Base-by-base conservation (phyloP, 2,888 invertebrate species). In the Diadegma fenestrale region DNA sequence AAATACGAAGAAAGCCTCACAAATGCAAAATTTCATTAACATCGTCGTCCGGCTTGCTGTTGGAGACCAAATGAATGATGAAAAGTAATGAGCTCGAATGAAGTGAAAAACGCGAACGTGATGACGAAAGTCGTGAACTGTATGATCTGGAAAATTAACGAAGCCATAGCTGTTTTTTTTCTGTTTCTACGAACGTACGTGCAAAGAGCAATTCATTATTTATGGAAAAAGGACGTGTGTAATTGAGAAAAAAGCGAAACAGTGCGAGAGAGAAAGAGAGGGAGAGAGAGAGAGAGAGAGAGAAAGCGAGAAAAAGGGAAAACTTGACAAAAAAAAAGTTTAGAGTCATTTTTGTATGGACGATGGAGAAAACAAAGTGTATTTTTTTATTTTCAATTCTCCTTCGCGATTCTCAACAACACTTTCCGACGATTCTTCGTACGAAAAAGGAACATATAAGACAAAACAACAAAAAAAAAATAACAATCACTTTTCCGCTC, bases 381-480 rank as follows among this genome's bases (percentile, higher is more conserved):
- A 91, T 91, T 91, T 92, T 91, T 90, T 91, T 91, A 91, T 91
- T 91, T 92, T 92, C 88, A 82, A 90, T 75, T 87, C 82, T 88
- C 84, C 87, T 85, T 88, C 86, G 80, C 76, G 66, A 76, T 82
- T 82, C 68, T 82, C 79, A 71, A 79, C 58, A 71, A 76, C 8
- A 82, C 77, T 82, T 82, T 72, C 41, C 71, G 63, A 45, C 48
- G 22, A 71, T 76, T 73, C 75, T 72, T 76, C 73, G 76, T 80
- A 75, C 69, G 71, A 45, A 19, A 71, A 71, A 69, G 22, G 37
- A 61, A 58, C 58, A 58, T 58, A 26, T 26, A 26, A 58, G 5
- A 58, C 26, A 66, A 48, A 41, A 45, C 41, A 37, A 54, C 37
- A 37, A 37, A 64, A 10, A 30, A 8, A 75, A 7, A 61, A 30